Evolutionary conservation across 2,888 invertebrate species (phyloP).

Genomic region (Drosophila emarginata): DNA sequence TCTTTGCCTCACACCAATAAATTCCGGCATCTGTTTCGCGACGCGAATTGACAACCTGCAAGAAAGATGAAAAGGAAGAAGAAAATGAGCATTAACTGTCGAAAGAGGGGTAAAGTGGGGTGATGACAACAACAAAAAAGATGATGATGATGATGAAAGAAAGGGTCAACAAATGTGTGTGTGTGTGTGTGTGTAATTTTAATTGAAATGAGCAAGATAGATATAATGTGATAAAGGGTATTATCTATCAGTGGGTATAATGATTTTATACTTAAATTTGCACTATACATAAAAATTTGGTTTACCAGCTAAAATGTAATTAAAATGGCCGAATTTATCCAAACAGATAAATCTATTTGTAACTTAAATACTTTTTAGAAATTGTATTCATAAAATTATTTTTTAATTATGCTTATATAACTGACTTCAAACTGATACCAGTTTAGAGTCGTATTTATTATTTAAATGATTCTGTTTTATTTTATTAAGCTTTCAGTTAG

Average conservation of each 20-base stretch:
- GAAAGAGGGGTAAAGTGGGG: not conserved
- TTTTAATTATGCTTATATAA: no score
- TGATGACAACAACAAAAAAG: slow-evolving; percentile 4
- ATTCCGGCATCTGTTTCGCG: slow-evolving; percentile 89
- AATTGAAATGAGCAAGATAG: slow-evolving; percentile 59
- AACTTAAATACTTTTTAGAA: no score
- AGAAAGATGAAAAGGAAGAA: slow-evolving; percentile 39
- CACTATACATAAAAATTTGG: no score
- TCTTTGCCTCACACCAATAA: slow-evolving; percentile 94
- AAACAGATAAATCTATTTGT: no score
- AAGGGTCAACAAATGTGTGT: slow-evolving; percentile 25
- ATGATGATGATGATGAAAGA: slow-evolving; percentile 20
- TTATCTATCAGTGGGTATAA: slow-evolving; percentile 12
- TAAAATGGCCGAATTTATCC: no score
- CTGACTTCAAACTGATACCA: no score
- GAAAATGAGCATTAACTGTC: not conserved
- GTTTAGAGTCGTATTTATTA: no score
- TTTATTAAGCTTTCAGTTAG: no score
- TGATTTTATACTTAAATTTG: no score
- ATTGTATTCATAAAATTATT: no score
- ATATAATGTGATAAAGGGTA: not conserved
- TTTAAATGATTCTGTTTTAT: no score
- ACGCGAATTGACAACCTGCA: slow-evolving; percentile 89
- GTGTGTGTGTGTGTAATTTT: slow-evolving; percentile 47
- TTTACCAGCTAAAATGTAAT: no score